phyloP scores from a whole-genome alignment of 2,113 vertebrate species.

The Mustelus asterias region DNA sequence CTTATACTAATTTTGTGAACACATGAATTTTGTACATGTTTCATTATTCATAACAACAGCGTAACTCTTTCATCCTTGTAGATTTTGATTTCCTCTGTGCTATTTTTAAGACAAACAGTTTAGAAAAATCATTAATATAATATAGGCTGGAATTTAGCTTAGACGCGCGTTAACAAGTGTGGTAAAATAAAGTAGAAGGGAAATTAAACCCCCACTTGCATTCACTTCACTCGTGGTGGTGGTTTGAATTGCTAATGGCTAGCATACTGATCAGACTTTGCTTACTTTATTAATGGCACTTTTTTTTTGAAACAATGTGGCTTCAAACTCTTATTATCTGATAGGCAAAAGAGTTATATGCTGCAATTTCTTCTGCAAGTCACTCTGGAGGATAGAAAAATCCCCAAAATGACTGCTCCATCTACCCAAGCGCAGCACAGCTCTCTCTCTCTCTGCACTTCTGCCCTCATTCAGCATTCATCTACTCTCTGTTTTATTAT shows the following conservation, averaged over 20 bases:
- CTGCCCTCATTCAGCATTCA: not conserved
- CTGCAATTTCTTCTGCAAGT: not conserved
- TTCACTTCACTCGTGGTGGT: not conserved
- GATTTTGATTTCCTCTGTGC: not conserved
- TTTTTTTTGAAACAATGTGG: too few species aligned
- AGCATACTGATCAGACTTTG: not conserved
- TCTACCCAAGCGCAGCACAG: not conserved
- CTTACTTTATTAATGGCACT: too few species aligned
- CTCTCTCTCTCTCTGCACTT: not conserved
- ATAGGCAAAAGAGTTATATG: not conserved
- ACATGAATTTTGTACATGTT: not conserved
- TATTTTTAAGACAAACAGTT: not conserved
- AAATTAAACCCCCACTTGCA: not conserved
- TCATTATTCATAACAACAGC: not conserved
- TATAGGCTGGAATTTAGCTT: not conserved
- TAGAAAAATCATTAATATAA: not conserved
- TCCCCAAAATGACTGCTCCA: not conserved
- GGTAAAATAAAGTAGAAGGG: not conserved
- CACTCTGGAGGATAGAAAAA: not conserved
- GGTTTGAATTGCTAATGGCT: not conserved
- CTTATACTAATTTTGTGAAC: not conserved
- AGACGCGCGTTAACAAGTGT: not conserved
- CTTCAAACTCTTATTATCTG: not conserved
- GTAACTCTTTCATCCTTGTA: not conserved
- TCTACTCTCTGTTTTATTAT: conserved; percentile 34